Base-by-base conservation (phyloP, 92 coral and sea anemone genomes). In the Paramuricea clavata region DNA sequence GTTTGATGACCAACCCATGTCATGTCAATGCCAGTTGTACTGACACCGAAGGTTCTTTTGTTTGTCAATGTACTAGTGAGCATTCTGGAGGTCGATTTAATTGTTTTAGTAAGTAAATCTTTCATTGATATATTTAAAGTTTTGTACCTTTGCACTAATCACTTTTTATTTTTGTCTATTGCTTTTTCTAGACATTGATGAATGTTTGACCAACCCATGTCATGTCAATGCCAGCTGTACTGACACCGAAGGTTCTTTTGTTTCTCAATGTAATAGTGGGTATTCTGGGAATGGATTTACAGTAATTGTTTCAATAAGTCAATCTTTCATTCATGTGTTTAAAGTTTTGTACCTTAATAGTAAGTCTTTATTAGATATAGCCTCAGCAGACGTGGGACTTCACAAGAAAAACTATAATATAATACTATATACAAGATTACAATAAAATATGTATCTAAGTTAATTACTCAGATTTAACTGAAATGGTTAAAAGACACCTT, bases 241-340 rank as follows among this genome's bases (percentile, higher is more conserved):
- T 76, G 84, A 79, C 35, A 79, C 27, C 17, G 31, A 12, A 41
- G 84, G 84, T 13, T 76, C 82, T 49, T 76, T 28, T 76, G 43
- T 26, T 1, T 76, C 68, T 54, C 39, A 50, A 5, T 76, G 82
- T 27, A 27, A 76, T 7, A 15, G 4, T 0, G 82, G 82, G 7
- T 76, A 22, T 42, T 28, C 82, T 76, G 82, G 82, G 13, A 17
- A 76, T 76, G 82, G 82, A 52, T 25, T 27, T 21, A 65, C 19
- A n/a, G n/a, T n/a, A n/a, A n/a, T 33, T 76, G 82, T 60, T 2
- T 44, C 50, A 56, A 68, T 76, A 8, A 41, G 44, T 39, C 44
- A 39, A 39, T 27, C n/a, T 5, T 21, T 67, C 19, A 4, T 27
- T n/a, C n/a, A n/a, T n/a, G n/a, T n/a, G n/a, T n/a, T n/a, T n/a